These are phyloP conservation scores for Scaeva pyrastri DNA, from an alignment of 2,888 invertebrate genomes.

Conservation along the genomic window DNA sequence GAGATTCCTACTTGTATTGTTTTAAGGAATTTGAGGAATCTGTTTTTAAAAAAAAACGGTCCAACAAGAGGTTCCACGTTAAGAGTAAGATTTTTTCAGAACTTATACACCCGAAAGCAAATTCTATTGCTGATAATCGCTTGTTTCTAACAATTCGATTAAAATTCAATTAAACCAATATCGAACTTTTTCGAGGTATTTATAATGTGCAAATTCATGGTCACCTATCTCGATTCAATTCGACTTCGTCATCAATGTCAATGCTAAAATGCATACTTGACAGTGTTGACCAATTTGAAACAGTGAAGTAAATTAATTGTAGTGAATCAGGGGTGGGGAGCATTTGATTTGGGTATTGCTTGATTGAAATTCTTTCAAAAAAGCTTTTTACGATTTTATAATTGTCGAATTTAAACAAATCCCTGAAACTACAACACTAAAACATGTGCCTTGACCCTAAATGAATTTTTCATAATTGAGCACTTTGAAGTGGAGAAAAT, in stretches of 20 bases:
- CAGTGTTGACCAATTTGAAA: slow-evolving; percentile 43
- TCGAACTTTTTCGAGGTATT: slow-evolving; percentile 77
- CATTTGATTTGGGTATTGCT: slow-evolving; percentile 1
- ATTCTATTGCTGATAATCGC: slow-evolving; percentile 75
- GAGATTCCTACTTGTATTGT: slow-evolving; percentile 73
- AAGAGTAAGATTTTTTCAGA: slow-evolving; percentile 50
- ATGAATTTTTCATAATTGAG: too few relatives aligned
- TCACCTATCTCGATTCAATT: slow-evolving; percentile 29
- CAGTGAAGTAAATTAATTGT: slow-evolving; percentile 42
- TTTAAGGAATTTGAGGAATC: slow-evolving; percentile 57
- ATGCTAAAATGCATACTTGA: slow-evolving; percentile 63
- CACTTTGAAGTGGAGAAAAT: too few relatives aligned
- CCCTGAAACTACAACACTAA: too few relatives aligned
- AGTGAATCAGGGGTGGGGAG: slow-evolving; percentile 54
- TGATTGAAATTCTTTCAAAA: background rate
- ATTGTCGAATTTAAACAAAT: too few relatives aligned
- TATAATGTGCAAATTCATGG: slow-evolving; percentile 78
- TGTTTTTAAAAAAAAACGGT: slow-evolving; percentile 18
- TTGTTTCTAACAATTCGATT: slow-evolving; percentile 78
- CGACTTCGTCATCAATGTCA: slow-evolving; percentile 68
- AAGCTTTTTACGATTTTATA: background rate
- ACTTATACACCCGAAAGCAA: slow-evolving; percentile 61
- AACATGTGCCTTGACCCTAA: too few relatives aligned
- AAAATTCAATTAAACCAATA: slow-evolving; percentile 79
- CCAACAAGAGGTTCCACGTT: slow-evolving; percentile 62